Percentiles rank a stretch among this genome's conserved stretches.
Conservation (phyloP, 2,888 invertebrate species). For the Podotricha telesiphe region DNA sequence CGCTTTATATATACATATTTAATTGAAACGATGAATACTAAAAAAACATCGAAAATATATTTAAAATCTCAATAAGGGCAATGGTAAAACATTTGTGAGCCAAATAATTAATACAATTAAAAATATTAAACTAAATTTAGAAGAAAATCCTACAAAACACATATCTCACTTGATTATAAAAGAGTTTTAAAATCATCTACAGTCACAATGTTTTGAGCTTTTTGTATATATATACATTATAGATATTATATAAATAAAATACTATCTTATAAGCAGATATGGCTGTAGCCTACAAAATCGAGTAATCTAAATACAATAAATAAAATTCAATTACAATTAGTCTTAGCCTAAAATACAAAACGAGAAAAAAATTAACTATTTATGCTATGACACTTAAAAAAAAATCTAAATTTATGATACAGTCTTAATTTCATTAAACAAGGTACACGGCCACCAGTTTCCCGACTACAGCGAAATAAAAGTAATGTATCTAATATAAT, state of each 20-base stretch:
- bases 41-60: neutral
- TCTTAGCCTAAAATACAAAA: slow-evolving; percentile 14
- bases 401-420: slow-evolving; percentile 54
- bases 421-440: slow-evolving; percentile 68
- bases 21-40: neutral
- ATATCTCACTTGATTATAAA: slow-evolving; percentile 9
- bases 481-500: neutral
- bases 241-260: neutral
- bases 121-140: neutral
- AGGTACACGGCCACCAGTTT: slow-evolving; percentile 27
- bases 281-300: slow-evolving; percentile 7
- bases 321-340: slow-evolving; percentile 18
- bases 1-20: neutral
- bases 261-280: slow-evolving; percentile 8
- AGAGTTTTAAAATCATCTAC: slow-evolving; percentile 16
- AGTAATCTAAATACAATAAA: slow-evolving; percentile 19
- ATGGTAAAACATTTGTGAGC: neutral
- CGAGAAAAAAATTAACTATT: slow-evolving; percentile 17
- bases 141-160: slow-evolving; percentile 4
- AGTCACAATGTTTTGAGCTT: slow-evolving; percentile 21
- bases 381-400: slow-evolving; percentile 22
- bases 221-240: neutral
- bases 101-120: slow-evolving; percentile 9
- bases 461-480: neutral
- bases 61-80: neutral